Evolutionary conservation across 2,113 vertebrate genomes (phyloP).

Genomic region (Ceyx cyanopectus): DNA sequence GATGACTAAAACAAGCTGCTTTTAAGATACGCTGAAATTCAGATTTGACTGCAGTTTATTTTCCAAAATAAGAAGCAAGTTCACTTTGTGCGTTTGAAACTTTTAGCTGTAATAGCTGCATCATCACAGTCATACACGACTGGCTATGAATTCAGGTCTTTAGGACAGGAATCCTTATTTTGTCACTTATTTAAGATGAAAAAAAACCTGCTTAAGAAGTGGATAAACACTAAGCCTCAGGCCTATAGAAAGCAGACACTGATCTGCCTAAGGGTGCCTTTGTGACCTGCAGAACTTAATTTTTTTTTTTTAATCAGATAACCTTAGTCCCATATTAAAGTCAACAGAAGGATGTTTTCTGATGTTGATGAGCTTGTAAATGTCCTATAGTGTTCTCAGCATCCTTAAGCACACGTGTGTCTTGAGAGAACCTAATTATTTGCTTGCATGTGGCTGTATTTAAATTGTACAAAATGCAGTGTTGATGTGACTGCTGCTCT

Average conservation of each 20-base stretch:
- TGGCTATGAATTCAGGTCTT: background rate
- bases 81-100: fast-evolving
- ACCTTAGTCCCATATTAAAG: fast-evolving
- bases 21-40: background rate
- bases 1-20: background rate
- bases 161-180: background rate
- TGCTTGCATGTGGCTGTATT: background rate
- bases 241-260: background rate
- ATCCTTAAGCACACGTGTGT: fast-evolving
- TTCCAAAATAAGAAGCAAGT: background rate
- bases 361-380: background rate
- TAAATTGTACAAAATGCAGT: background rate
- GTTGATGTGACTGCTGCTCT: fast-evolving
- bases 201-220: background rate
- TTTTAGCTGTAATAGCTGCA: background rate
- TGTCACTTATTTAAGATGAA: background rate
- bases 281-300: background rate
- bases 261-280: background rate
- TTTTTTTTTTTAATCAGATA: no score
- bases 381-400: background rate
- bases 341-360: background rate
- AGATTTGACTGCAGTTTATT: background rate
- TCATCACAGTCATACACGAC: fast-evolving
- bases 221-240: background rate
- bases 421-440: background rate